These are phyloP conservation scores for Macquaria ambigua DNA, from an alignment of 2,113 vertebrate species.

Conservation along the genomic window DNA sequence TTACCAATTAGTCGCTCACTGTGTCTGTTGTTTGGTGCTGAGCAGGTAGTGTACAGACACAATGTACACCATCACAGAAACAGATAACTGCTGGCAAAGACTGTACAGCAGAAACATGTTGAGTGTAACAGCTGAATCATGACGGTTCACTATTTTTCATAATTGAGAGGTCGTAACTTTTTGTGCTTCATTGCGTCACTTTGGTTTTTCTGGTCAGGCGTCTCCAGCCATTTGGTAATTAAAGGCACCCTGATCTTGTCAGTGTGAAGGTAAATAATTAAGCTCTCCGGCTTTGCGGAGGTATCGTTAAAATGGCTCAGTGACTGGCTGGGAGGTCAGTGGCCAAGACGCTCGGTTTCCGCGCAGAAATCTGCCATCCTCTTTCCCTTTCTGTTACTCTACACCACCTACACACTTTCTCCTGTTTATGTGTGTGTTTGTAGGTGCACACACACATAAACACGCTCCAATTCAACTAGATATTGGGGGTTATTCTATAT, in stretches of 20 bases:
- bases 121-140: background rate
- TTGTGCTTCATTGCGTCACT: background rate
- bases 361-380: background rate
- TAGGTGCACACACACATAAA: background rate
- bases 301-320: background rate
- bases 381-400: conserved; percentile 45
- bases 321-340: background rate
- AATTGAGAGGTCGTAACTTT: background rate
- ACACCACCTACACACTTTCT: conserved; percentile 14
- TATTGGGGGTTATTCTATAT: background rate
- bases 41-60: no score
- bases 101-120: background rate
- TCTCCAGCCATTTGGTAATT: conserved; percentile 11
- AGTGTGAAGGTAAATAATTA: conserved; percentile 24
- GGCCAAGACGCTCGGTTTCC: conserved; percentile 4
- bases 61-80: background rate
- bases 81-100: background rate
- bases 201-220: background rate
- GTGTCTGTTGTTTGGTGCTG: no score
- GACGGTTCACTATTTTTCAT: no score
- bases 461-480: background rate
- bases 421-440: background rate
- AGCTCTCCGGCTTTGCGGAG: background rate
- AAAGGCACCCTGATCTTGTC: background rate
- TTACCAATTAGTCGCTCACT: no score